Percentiles rank a stretch among this genome's conserved stretches.
Conservation (phyloP, 2,888 invertebrate genomes). For the Drosophila meridiana region DNA sequence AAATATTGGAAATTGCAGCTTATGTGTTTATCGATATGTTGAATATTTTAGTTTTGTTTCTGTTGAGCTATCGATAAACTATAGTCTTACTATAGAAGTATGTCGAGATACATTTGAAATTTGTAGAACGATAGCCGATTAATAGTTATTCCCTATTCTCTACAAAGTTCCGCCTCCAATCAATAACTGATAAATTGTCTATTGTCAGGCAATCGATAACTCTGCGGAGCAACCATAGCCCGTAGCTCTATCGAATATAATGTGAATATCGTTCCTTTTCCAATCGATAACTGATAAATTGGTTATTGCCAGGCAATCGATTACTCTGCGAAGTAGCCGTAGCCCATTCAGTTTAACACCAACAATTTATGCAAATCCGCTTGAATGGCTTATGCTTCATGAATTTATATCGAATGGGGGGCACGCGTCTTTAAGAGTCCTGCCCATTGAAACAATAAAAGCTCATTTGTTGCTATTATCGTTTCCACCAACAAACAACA, state of each 20-base stretch:
- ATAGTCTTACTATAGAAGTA: too few species aligned
- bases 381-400: conserved; percentile 79
- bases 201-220: background rate
- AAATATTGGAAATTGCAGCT: too few species aligned
- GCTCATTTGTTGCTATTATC: conserved; percentile 81
- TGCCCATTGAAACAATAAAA: conserved; percentile 73
- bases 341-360: conserved; percentile 8
- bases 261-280: background rate
- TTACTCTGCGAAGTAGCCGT: background rate
- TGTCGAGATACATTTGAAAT: too few species aligned
- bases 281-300: conserved; percentile 6
- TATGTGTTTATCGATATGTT: too few species aligned
- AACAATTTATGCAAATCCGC: conserved; percentile 74
- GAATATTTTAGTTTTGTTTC: too few species aligned
- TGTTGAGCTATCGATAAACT: too few species aligned
- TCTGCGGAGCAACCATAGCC: background rate
- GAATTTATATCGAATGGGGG: conserved; percentile 78
- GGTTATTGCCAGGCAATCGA: background rate
- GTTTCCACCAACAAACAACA: conserved; percentile 79
- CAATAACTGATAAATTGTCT: background rate
- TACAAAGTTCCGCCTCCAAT: background rate
- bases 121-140: background rate
- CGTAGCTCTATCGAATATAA: too few species aligned
- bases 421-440: conserved; percentile 62
- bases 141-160: too few species aligned